These are phyloP conservation scores for Propithecus coquereli DNA, from an alignment of 2,113 vertebrate genomes.

Conservation along the genomic window DNA sequence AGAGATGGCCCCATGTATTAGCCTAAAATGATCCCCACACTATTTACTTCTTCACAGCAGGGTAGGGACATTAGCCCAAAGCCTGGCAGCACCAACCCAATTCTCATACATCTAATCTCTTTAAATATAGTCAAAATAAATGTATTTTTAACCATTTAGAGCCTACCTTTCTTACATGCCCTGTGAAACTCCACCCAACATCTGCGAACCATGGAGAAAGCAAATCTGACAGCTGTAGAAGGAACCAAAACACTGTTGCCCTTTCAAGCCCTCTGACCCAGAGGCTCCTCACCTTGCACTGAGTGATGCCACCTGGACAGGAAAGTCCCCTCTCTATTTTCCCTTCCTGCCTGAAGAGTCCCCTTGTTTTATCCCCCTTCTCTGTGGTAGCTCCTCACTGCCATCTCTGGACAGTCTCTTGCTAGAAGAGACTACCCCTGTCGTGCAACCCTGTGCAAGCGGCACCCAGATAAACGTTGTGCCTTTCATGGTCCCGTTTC, in stretches of 20 bases:
- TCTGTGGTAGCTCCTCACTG: not conserved
- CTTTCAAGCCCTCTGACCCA: not conserved
- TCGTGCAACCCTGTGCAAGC: not conserved
- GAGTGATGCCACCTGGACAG: too few relatives aligned
- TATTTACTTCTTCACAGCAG: not conserved
- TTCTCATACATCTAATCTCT: not conserved
- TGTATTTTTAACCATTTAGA: not conserved
- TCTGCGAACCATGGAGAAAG: not conserved
- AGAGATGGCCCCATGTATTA: not conserved
- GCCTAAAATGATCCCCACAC: not conserved
- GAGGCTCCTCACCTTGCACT: too few relatives aligned
- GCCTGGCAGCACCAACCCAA: not conserved
- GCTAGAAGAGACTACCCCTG: not conserved
- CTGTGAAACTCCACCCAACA: not conserved
- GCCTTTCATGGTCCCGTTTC: not conserved
- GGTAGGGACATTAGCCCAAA: not conserved
- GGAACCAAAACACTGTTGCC: not conserved
- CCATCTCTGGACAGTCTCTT: not conserved
- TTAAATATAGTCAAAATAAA: not conserved
- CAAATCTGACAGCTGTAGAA: not conserved
- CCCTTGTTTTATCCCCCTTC: not conserved
- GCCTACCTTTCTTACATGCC: not conserved
- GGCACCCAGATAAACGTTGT: not conserved
- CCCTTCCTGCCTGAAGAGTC: not conserved
- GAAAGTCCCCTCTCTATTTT: not conserved